Base-by-base conservation (phyloP, 30 jellyfish, hydroid and myxozoan species). In the Chrysaora quinquecirrha region DNA sequence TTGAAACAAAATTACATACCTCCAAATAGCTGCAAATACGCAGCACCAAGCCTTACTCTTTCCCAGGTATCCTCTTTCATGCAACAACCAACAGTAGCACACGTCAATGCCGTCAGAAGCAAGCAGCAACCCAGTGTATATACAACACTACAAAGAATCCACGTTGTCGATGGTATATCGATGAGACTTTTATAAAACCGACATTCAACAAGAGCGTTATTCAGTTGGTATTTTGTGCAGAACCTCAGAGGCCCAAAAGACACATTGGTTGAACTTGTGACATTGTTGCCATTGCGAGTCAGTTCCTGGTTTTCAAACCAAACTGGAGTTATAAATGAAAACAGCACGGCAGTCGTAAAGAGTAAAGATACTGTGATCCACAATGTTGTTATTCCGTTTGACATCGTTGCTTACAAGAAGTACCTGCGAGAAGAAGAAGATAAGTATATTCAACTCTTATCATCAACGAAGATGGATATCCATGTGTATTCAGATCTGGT, bases 11-110 rank as follows among this genome's bases (percentile, higher is more conserved):
- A n/a, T 7, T 58, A 64, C 52, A 64, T 84, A 90, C 97, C 96
- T 67, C 96, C 97, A 52, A 90, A 82, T 30, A 83, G 49, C 76
- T 90, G 97, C n/a, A 84, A 46, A 70, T 90, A 90, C 9, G 96
- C 96, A 31, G 87, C 81, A 25, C 94, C 89, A 38, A 90, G 84
- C 47, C 91, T 65, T 28, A 90, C 88, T 58, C 94, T 85, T 48
- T 79, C 94, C 87, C 96, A 71, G 30, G 87, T 78, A 78, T 84
- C 90, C 48, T 52, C 80, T 46, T 64, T 84, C 52, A 74, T 50
- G 81, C 96, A 90, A 52, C 89, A 82, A 1, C 96, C 96, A 32
- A 90, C 73, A 3, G 69, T 34, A 20, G 95, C 87, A 52, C 90
- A 73, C 64, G 76, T 27, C 20, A 90, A 28, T 18, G 97, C 87